Percentiles rank a stretch among this genome's conserved stretches.
Conservation (phyloP, 2,888 invertebrate species). For the Acleris laterana region DNA sequence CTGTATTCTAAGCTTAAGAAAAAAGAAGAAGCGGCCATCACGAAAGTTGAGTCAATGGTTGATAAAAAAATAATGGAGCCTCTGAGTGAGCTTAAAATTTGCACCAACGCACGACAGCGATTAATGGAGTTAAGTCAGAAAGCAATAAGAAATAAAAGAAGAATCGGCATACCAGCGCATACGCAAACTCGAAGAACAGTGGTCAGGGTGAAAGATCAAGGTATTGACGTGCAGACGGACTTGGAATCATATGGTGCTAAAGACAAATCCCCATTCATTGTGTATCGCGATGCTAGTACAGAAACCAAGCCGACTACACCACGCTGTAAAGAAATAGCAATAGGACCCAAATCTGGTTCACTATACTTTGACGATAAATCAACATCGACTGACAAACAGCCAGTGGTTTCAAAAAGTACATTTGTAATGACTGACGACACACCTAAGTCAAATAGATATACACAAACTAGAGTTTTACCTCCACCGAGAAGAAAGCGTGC, state of each 20-base stretch:
- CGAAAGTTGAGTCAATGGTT: conserved; percentile 69
- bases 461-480: conserved; percentile 66
- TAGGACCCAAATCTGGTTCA: conserved; percentile 67
- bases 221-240: conserved; percentile 82
- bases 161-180: conserved; percentile 79
- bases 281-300: conserved; percentile 65
- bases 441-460: conserved; percentile 55
- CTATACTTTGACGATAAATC: conserved; percentile 60
- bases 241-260: conserved; percentile 69
- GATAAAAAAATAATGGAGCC: conserved; percentile 75
- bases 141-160: conserved; percentile 81
- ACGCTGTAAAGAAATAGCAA: conserved; percentile 75
- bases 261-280: conserved; percentile 55
- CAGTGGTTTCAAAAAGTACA: conserved; percentile 61
- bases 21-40: conserved; percentile 76
- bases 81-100: conserved; percentile 82
- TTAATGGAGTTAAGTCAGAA: conserved; percentile 85
- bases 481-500: conserved; percentile 67
- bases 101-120: conserved; percentile 84
- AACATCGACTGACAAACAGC: conserved; percentile 63
- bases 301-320: conserved; percentile 76
- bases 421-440: conserved; percentile 69
- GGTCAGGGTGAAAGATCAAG: conserved; percentile 83
- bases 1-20: conserved; percentile 85
- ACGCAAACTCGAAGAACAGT: conserved; percentile 84